Conservation (phyloP, 2,888 invertebrate species). For the Tryphoninae sp. region DNA sequence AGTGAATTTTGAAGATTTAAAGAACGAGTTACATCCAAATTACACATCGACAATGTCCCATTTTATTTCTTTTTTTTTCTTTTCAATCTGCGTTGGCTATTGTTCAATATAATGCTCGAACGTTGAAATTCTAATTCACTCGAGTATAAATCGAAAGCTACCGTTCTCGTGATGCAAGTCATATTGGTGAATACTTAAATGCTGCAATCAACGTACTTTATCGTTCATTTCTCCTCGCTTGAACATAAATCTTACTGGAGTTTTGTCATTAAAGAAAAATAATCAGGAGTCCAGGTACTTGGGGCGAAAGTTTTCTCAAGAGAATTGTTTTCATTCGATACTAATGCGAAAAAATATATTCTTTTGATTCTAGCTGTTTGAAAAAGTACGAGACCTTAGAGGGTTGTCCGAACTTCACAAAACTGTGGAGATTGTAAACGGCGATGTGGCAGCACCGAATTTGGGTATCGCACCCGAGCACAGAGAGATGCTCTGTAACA, state of each 20-base stretch:
- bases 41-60: not conserved
- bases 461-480: slow-evolving; percentile 88
- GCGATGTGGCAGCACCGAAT: slow-evolving; percentile 87
- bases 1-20: not conserved
- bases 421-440: slow-evolving; percentile 88
- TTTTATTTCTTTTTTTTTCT: slow-evolving; percentile 7
- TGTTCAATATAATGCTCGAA: not conserved
- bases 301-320: not conserved
- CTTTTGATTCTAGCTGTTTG: slow-evolving; percentile 86
- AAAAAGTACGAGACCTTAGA: slow-evolving; percentile 85
- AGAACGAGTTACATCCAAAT: not conserved
- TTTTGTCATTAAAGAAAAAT: slow-evolving; percentile 1
- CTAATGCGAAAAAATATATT: slow-evolving; percentile 4
- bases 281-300: not conserved
- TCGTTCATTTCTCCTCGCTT: slow-evolving; percentile 22
- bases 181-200: slow-evolving; percentile 4
- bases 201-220: slow-evolving; percentile 41
- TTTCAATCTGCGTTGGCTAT: not conserved
- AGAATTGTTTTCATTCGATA: too few species aligned
- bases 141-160: slow-evolving; percentile 43
- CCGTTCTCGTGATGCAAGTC: slow-evolving; percentile 38
- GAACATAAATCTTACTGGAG: slow-evolving; percentile 37
- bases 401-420: slow-evolving; percentile 85
- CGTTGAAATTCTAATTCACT: slow-evolving; percentile 1
- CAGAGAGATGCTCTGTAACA: slow-evolving; percentile 85